phyloP scores from a whole-genome alignment of 2,888 invertebrate species.

The Brachyptera putata region DNA sequence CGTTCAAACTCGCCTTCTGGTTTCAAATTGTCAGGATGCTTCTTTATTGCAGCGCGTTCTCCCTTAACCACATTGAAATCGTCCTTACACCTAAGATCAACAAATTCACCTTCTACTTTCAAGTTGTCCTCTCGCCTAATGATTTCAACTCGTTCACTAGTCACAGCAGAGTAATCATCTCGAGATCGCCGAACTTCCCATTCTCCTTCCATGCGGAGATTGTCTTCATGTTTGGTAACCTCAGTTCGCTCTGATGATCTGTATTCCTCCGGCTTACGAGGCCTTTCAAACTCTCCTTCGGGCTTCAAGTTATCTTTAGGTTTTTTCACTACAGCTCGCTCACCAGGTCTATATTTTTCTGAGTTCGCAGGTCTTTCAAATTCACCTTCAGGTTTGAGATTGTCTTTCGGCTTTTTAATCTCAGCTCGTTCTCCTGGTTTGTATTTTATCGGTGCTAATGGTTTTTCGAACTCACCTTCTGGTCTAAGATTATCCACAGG shows the following conservation, averaged over 20 bases:
- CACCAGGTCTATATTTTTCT: conserved; percentile 47
- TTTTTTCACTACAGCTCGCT: conserved; percentile 54
- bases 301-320: conserved; percentile 47
- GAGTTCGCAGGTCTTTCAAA: conserved; percentile 39
- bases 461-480: conserved; percentile 34
- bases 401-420: conserved; percentile 40
- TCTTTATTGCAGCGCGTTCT: conserved; percentile 41
- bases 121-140: conserved; percentile 53
- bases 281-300: conserved; percentile 41
- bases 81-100: conserved; percentile 40
- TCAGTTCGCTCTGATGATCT: conserved; percentile 46
- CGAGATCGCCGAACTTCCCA: conserved; percentile 39
- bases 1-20: conserved; percentile 49
- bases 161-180: conserved; percentile 56
- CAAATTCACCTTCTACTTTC: conserved; percentile 58
- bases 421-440: conserved; percentile 19
- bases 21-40: conserved; percentile 45
- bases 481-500: conserved; percentile 47
- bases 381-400: conserved; percentile 37
- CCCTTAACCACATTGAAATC: conserved; percentile 43
- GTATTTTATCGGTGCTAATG: conserved; percentile 29
- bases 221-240: conserved; percentile 41
- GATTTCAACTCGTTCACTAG: conserved; percentile 61
- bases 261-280: conserved; percentile 44
- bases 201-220: conserved; percentile 44